Evolutionary conservation across 2,888 invertebrate genomes (phyloP), one percentile per base, ranked within the genome.

Genomic region (Buathra laborator): DNA sequence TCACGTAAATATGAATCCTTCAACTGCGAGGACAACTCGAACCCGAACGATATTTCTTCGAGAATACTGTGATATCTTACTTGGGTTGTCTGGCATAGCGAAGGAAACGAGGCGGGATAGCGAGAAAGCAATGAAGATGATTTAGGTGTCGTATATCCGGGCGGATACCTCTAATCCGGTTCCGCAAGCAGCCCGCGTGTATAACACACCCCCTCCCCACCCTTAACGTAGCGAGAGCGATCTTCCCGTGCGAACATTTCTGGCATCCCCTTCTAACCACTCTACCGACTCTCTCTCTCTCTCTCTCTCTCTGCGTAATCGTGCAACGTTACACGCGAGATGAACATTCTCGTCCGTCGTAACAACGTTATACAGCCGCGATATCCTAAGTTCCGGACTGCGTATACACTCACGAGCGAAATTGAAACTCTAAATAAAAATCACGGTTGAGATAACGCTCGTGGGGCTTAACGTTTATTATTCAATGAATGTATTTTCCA

Each of bases 141-240:
- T 83, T 83, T 77, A 83, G 83, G 72, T 78, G 78, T 78, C 78
- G 83, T 78, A 74, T 83, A 83, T 83, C 83, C 83, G 78, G 74
- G 67, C 43, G 83, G 68, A 78, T 83, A 78, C 72, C 72, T 83
- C 74, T 83, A 78, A 78, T 83, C 83, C 78, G 72, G 72, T 74
- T 68, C 71, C 78, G 78, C 78, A 80, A 80, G 66, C 72, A 24
- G 9, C 74, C 10, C 48, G 68, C 43, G 68, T 64, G 53, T 68
- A 78, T 72, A 24, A n/a, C 59, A 62, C 77, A 56, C 62, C 67
- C 56, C 37, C 7, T 7, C 37, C 37, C 9, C 37, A n/a, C 37
- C 37, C 37, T 37, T 37, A 37, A 75, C 74, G 24, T 59, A 56
- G 14, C 53, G 53, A 32, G 56, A 12, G 74, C n/a, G 67, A 81